Conservation (phyloP, 2,888 invertebrate species). For the Tromatobia lineatoria region DNA sequence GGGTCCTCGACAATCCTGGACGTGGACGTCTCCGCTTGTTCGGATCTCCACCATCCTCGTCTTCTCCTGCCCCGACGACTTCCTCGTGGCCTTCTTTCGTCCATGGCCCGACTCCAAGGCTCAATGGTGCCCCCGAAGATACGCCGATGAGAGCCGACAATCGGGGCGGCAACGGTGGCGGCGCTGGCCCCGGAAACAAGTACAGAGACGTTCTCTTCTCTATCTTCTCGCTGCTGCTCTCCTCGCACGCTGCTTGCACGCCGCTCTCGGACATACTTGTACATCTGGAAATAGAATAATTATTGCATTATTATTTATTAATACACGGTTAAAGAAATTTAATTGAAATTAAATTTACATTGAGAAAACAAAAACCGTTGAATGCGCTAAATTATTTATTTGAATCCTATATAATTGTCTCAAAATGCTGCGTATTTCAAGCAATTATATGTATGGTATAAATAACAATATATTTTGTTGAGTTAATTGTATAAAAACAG, state of each 20-base stretch:
- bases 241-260: slow-evolving; percentile 86
- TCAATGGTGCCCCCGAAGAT: slow-evolving; percentile 47
- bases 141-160: slow-evolving; percentile 61
- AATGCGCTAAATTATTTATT: no score
- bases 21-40: slow-evolving; percentile 80
- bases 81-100: slow-evolving; percentile 67
- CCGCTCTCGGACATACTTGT: slow-evolving; percentile 90
- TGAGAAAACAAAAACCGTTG: no score
- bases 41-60: slow-evolving; percentile 62
- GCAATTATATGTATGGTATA: no score
- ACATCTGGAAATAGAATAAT: slow-evolving; percentile 83
- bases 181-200: slow-evolving; percentile 79
- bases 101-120: slow-evolving; percentile 67
- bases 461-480: no score
- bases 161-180: slow-evolving; percentile 76
- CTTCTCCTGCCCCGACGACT: slow-evolving; percentile 64
- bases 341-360: no score
- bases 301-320: not conserved
- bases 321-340: no score
- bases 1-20: slow-evolving; percentile 83
- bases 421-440: no score
- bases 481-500: no score
- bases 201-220: slow-evolving; percentile 81
- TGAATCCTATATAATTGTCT: no score
- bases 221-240: slow-evolving; percentile 81